Base-by-base conservation (phyloP, 92 coral and sea anemone genomes). In the Porites cylindrica region DNA sequence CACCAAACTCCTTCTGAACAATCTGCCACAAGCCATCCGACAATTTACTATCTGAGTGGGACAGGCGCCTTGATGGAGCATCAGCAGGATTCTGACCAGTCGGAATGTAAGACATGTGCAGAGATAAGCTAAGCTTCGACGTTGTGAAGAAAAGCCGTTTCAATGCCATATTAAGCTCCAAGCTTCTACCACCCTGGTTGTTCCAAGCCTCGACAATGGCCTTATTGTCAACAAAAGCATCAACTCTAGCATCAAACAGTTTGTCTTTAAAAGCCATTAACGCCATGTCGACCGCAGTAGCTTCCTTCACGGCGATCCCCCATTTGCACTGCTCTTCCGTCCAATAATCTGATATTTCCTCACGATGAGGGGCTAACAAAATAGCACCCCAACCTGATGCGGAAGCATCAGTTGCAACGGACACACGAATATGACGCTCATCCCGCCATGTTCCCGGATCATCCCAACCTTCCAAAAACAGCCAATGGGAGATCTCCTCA, bases 381-480 rank as follows among this genome's bases (percentile, higher is more conserved):
- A 26, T 26, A 26, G 29, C 29, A 26, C 29, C 29, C 29, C 93
- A 85, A 2, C 93, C 90, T 10, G 89, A 85, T 0, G 7, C 64
- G 3, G 90, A 90, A 1, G 93, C 90, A 52, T 90, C 90, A 18
- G 93, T 86, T 1, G 90, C 93, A n/a, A 90, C 26, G 12, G 87
- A 56, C 1, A 81, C 38, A 21, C 82, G 62, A 21, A 85, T 64
- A 38, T 81, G 87, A 59, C 76, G 82, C 76, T 82, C 88, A 29
- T 82, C 88, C 77, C 87, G 59, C 87, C 93, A 79, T 23, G 83
- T 79, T 6, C 79, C 51, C 8, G 87, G 90, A 65, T 38, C 58
- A 51, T 80, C 68, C 80, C 69, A 79, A 16, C 43, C 76, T 38
- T 90, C 66, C 19, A 79, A 72, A 16, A 74, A 85, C 69, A 85